These are phyloP conservation scores for Carassius carassius DNA, from an alignment of 2,113 vertebrate genomes.

Conservation along the genomic window DNA sequence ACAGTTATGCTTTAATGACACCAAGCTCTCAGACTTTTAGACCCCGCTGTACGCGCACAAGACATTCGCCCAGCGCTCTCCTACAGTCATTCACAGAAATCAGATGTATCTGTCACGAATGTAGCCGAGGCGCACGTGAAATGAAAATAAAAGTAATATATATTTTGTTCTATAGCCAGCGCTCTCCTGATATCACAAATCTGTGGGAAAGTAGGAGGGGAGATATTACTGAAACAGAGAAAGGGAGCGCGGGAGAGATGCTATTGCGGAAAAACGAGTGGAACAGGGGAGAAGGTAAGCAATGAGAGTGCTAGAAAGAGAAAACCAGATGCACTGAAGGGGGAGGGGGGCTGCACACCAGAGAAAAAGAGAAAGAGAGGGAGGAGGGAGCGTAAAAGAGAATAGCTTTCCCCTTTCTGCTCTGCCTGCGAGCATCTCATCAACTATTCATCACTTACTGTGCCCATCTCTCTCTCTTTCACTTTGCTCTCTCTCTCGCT, in stretches of 20 bases:
- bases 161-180: neutral
- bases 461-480: conserved; percentile 42
- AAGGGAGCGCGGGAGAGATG: neutral
- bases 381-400: conserved; percentile 42
- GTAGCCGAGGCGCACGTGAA: neutral
- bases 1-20: neutral
- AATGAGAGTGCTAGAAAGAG: conserved; percentile 33
- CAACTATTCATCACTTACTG: conserved; percentile 76
- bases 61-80: neutral
- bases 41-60: neutral
- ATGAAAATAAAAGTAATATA: conserved; percentile 15
- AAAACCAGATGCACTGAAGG: conserved; percentile 56
- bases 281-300: conserved; percentile 38
- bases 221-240: conserved; percentile 4
- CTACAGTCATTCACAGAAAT: neutral
- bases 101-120: neutral
- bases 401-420: conserved; percentile 69
- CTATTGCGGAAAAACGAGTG: conserved; percentile 8
- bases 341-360: conserved; percentile 30
- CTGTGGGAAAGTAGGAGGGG: neutral
- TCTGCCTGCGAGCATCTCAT: conserved; percentile 76
- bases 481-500: conserved; percentile 44
- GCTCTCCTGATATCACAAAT: neutral
- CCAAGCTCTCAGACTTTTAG: neutral
- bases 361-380: conserved; percentile 12